A percentile compares a stretch with the other conserved stretches of the same genome.
phyloP scores from a whole-genome alignment of 2,113 vertebrate species.

The Engraulis encrasicolus region DNA sequence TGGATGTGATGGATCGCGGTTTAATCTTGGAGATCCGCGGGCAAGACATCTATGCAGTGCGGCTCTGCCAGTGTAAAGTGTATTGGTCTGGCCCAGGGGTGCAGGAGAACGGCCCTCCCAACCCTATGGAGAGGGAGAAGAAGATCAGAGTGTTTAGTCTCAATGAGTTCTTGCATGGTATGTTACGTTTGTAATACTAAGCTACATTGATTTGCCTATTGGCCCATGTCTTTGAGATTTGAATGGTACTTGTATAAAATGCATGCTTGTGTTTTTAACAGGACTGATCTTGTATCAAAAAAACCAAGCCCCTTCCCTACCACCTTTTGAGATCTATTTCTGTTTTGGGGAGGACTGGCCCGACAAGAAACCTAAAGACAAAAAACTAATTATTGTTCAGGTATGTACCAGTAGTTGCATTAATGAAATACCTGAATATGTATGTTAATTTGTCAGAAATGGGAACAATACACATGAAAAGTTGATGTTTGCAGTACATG shows the following conservation, averaged over 20 bases:
- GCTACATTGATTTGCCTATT: too few species aligned
- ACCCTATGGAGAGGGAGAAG: constrained; percentile 95
- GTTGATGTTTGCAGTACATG: too few species aligned
- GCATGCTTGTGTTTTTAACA: constrained; percentile 62
- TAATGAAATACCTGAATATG: too few species aligned
- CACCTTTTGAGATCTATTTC: constrained; percentile 89
- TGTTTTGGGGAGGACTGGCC: constrained; percentile 99
- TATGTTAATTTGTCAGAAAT: too few species aligned
- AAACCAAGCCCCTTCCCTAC: constrained; percentile 82
- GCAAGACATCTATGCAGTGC: constrained; percentile 93
- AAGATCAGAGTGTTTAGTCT: constrained; percentile 95
- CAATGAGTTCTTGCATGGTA: constrained; percentile 83
- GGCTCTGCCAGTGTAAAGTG: constrained; percentile 98
- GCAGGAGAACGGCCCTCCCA: constrained; percentile 82
- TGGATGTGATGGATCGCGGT: constrained; percentile 97
- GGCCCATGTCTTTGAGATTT: too few species aligned
- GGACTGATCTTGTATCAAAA: constrained; percentile 93
- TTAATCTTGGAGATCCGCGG: constrained; percentile 96
- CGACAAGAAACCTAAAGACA: constrained; percentile 88
- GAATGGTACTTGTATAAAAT: too few species aligned
- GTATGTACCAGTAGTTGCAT: too few species aligned
- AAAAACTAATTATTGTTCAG: constrained; percentile 97
- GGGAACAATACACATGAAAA: too few species aligned
- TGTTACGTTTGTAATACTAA: too few species aligned
- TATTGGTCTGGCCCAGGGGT: constrained; percentile 98